Conservation (phyloP, 2,888 invertebrate species). For the Cataglyphis altisquamis region DNA sequence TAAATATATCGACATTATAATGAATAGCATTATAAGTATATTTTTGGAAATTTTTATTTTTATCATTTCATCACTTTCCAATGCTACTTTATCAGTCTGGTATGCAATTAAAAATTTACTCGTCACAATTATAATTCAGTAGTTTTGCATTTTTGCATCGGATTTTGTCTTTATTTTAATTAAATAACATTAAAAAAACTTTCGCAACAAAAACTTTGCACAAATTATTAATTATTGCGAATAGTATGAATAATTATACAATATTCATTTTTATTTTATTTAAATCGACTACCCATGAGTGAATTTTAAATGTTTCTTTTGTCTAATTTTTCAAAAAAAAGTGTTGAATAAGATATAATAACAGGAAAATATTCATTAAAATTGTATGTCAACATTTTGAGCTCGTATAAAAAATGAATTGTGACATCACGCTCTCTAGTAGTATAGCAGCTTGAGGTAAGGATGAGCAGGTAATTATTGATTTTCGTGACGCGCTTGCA, state of each 20-base stretch:
- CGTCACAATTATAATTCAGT: neutral
- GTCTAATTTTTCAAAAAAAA: neutral
- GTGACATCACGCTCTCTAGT: too few relatives aligned
- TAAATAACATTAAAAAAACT: neutral
- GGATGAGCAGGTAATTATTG: slow-evolving; percentile 61
- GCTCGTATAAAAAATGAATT: neutral
- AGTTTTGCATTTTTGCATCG: neutral
- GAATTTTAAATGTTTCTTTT: neutral
- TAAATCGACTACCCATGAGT: neutral
- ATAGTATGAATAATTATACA: neutral
- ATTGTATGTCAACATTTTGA: neutral
- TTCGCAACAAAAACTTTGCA: neutral
- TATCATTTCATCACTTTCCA: neutral
- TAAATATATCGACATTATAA: neutral
- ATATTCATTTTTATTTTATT: slow-evolving; percentile 13
- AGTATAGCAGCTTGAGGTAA: slow-evolving; percentile 34
- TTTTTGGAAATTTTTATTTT: neutral
- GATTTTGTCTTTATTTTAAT: neutral
- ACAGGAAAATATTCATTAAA: neutral
- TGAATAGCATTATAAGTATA: neutral
- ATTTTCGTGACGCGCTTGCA: slow-evolving; percentile 61
- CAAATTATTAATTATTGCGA: neutral
- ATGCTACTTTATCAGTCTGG: neutral
- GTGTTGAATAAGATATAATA: neutral
- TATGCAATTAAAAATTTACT: neutral